These are phyloP conservation scores for Drosophila kuntzei DNA, from an alignment of 2,888 invertebrate genomes.

Conservation along the genomic window DNA sequence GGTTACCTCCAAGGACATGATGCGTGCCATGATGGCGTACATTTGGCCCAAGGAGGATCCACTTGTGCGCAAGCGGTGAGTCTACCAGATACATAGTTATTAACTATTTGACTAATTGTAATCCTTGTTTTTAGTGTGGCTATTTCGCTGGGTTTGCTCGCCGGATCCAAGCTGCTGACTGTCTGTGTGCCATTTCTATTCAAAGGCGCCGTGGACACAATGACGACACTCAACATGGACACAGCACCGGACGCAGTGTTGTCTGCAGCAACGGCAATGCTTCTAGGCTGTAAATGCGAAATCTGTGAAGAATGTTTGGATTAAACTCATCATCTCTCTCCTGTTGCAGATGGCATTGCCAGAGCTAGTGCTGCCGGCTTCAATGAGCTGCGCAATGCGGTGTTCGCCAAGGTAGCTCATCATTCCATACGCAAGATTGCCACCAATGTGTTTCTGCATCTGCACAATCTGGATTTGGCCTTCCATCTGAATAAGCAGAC, in stretches of 20 bases:
- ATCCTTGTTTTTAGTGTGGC: slow-evolving; percentile 90
- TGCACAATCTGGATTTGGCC: slow-evolving; percentile 96
- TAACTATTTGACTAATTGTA: slow-evolving; percentile 84
- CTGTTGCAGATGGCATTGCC: slow-evolving; percentile 93
- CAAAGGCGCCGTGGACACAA: slow-evolving; percentile 94
- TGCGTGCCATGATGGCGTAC: slow-evolving; percentile 94
- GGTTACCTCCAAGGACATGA: slow-evolving; percentile 91
- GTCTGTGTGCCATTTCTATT: slow-evolving; percentile 98
- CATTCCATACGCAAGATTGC: slow-evolving; percentile 97
- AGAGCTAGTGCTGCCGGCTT: slow-evolving; percentile 95
- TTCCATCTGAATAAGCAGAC: slow-evolving; percentile 98
- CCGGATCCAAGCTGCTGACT: slow-evolving; percentile 94
- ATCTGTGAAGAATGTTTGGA: neutral
- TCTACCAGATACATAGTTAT: neutral
- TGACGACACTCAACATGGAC: slow-evolving; percentile 88
- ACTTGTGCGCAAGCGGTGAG: slow-evolving; percentile 82
- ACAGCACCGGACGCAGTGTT: slow-evolving; percentile 92
- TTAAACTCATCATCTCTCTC: neutral
- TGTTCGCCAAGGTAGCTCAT: slow-evolving; percentile 98
- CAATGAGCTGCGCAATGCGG: slow-evolving; percentile 98
- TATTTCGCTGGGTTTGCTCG: slow-evolving; percentile 91
- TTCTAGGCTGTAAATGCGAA: slow-evolving; percentile 92
- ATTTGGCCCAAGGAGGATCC: slow-evolving; percentile 96
- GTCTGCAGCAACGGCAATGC: slow-evolving; percentile 91
- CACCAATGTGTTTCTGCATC: slow-evolving; percentile 96